Evolutionary conservation across 2,113 vertebrate genomes (phyloP).

Genomic region (Lagopus muta): DNA sequence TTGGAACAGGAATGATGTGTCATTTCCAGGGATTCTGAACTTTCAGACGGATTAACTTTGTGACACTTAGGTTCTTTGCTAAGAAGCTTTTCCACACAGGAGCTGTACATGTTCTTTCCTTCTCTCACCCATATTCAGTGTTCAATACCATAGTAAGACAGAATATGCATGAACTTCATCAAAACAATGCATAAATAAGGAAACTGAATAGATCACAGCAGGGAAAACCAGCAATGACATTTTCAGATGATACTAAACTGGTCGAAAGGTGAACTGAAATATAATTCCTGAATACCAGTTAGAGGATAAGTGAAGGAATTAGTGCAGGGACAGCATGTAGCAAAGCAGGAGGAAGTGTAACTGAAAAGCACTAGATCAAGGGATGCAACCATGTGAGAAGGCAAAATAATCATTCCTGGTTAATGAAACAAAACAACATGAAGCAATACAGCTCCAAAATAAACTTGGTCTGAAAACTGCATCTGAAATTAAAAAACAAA

Average conservation of each 20-base stretch:
- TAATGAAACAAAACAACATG: background rate
- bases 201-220: background rate
- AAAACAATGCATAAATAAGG: background rate
- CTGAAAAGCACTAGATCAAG: background rate
- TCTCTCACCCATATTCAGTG: background rate
- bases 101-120: background rate
- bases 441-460: background rate
- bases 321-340: background rate
- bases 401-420: background rate
- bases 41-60: background rate
- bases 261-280: background rate
- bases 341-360: background rate
- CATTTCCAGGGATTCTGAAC: background rate
- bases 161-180: background rate
- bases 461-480: background rate
- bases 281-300: background rate
- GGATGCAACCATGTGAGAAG: background rate
- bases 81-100: background rate
- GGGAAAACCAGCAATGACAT: background rate
- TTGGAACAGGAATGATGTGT: background rate
- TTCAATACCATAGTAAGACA: background rate
- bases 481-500: background rate
- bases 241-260: background rate
- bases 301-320: background rate
- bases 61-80: background rate